Evolutionary conservation across 2,888 invertebrate genomes (phyloP).

Genomic region (Drosophila cognata): DNA sequence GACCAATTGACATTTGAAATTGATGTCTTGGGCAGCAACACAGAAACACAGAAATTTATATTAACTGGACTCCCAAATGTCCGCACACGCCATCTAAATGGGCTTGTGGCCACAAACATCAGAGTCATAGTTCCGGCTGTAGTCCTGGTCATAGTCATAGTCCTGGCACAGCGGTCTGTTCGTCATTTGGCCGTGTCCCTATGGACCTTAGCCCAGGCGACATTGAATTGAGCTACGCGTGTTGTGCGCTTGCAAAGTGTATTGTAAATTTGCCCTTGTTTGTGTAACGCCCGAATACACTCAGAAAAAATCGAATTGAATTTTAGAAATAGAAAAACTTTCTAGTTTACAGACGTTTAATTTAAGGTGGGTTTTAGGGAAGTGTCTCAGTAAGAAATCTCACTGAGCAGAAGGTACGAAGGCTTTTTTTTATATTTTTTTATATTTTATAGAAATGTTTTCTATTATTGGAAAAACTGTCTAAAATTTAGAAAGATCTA

Average conservation of each 20-base stretch:
- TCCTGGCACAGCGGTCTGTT: conserved; percentile 12
- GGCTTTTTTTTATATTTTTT: background rate
- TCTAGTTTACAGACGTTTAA: background rate
- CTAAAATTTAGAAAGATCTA: too few species aligned
- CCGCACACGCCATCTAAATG: conserved; percentile 40
- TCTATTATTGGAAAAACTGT: background rate
- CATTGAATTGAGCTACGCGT: conserved; percentile 5
- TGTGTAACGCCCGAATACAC: background rate
- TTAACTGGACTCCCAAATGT: conserved; percentile 35
- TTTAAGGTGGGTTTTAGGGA: background rate
- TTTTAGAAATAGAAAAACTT: background rate
- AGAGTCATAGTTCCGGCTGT: background rate
- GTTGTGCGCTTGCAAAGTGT: background rate
- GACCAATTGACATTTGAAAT: conserved; percentile 71
- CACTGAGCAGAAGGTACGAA: background rate
- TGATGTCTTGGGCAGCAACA: conserved; percentile 53
- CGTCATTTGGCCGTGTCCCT: conserved; percentile 29
- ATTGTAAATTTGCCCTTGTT: too few species aligned
- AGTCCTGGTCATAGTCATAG: background rate
- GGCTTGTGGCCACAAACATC: conserved; percentile 6
- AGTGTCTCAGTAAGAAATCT: background rate
- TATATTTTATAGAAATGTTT: background rate
- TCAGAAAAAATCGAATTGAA: background rate
- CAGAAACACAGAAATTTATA: conserved; percentile 24
- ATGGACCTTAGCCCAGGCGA: conserved; percentile 32